Evolutionary conservation across 2,113 vertebrate species (phyloP).

Genomic region (Danio rerio): GRCz12tu NC_133200.1:1300501-1301000

Average conservation of each 20-base stretch:
- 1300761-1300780: conserved; percentile 46
- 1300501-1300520: conserved; percentile 35
- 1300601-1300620: background rate
- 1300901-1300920: background rate
- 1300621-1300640: conserved; percentile 48
- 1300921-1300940: no score
- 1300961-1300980: no score
- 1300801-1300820: conserved; percentile 47
- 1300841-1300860: conserved; percentile 39
- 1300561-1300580: conserved; percentile 12
- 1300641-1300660: conserved; percentile 43
- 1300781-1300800: conserved; percentile 21
- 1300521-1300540: conserved; percentile 50
- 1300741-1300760: conserved; percentile 54
- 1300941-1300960: no score
- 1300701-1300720: conserved; percentile 49
- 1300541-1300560: background rate
- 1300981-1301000: no score
- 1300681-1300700: conserved; percentile 55
- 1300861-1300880: conserved; percentile 14
- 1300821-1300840: conserved; percentile 50
- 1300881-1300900: background rate
- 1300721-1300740: conserved; percentile 57
- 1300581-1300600: conserved; percentile 24
- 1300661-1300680: conserved; percentile 50